Evolutionary conservation across 2,113 vertebrate species (phyloP), one percentile per base, ranked within the genome.

Genomic region (Cyphomyrus plagiostoma): DNA sequence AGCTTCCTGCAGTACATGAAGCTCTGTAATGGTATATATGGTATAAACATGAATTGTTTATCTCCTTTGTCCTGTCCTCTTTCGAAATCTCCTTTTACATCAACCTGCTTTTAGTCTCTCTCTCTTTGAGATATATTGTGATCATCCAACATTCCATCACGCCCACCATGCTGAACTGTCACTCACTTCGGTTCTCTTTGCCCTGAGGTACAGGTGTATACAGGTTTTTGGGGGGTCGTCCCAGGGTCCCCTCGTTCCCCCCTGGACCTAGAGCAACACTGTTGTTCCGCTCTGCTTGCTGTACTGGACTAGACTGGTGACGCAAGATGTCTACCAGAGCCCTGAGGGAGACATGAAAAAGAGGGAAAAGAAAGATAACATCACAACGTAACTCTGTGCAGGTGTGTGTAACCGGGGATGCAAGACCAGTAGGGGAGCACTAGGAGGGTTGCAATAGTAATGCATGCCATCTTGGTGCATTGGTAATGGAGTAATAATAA

Each of bases 311-410:
- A 0, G 97, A 96, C 93, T 98, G 97, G 91, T 98, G 97, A 66
- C 97, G 95, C 45, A 98, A 91, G 89, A 98, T 98, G 77, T 98
- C 97, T 92, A 98, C 97, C 94, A 98, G 94, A 6, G 97, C 97
- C 91, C 97, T 98, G 91, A 87, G 46, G 19, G 30, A 88, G 90
- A 74, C 23, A 56, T 13, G 21, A n/a, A n/a, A 23, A 89, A 88
- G 15, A 26, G 4, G 80, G 26, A 23, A 10, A 45, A n/a, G 3
- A 56, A 49, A 50, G 48, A 87, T 53, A 82, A 45, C 15, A 80
- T 80, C 74, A 80, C 74, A 42, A 80, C 10, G 6, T 80, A 19
- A 42, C 30, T 80, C 74, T 77, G 35, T 39, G 70, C n/a, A 66
- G 70, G 70, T 39, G 35, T 35, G 10, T 70, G 62, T 70, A 30